Conservation (phyloP, 2,797 vertebrate species). For the Ciconia nigra region DNA sequence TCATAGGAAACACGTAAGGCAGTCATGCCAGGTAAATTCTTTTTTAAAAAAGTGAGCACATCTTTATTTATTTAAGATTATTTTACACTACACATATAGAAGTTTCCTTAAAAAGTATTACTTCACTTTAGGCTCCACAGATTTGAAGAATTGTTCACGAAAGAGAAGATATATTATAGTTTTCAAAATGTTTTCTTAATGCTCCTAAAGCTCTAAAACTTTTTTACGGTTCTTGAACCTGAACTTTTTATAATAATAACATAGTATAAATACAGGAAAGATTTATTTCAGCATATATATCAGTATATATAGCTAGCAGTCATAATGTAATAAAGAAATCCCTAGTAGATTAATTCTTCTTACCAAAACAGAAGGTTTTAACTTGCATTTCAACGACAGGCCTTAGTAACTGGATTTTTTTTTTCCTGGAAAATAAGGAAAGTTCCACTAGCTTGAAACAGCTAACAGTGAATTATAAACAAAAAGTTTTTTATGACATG, state of each 20-base stretch:
- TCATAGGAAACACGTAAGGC: neutral
- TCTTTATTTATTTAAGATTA: neutral
- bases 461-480: conserved; percentile 25
- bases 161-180: neutral
- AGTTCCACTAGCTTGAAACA: neutral
- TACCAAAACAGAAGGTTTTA: neutral
- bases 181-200: neutral
- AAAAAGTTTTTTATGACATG: neutral
- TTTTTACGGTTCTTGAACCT: neutral
- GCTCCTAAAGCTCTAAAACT: neutral
- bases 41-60: neutral
- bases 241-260: neutral
- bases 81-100: neutral
- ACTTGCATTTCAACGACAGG: neutral
- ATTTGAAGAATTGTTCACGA: neutral
- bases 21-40: neutral
- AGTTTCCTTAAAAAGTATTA: neutral
- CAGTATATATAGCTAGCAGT: neutral
- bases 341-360: neutral
- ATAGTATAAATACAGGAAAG: neutral
- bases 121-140: neutral
- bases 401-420: neutral
- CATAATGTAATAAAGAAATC: neutral
- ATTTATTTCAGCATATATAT: neutral
- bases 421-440: neutral